A percentile compares a stretch with the other conserved stretches of the same genome.
Conservation (phyloP, 1,140 invertebrate genomes). For the Eriosoma lanigerum region DNA sequence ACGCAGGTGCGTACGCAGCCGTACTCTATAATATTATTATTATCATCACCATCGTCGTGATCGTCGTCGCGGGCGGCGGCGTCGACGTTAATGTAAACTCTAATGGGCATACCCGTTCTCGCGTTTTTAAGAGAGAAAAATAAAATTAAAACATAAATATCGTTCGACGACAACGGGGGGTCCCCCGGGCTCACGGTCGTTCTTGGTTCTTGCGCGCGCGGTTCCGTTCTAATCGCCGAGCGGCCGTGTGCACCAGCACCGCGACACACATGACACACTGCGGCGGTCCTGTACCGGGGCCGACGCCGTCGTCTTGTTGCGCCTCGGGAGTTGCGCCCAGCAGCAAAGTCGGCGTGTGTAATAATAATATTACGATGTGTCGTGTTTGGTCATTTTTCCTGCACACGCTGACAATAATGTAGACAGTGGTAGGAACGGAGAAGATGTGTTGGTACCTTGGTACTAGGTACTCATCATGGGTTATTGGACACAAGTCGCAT, state of each 20-base stretch:
- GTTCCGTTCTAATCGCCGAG: constrained; percentile 14
- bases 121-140: too few relatives aligned
- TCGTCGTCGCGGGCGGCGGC: background rate
- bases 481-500: too few relatives aligned
- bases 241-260: background rate
- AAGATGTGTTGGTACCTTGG: too few relatives aligned
- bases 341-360: background rate
- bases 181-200: constrained; percentile 72
- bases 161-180: background rate
- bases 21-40: constrained; percentile 63
- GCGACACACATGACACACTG: constrained; percentile 14
- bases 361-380: background rate
- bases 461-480: too few relatives aligned
- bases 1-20: constrained; percentile 90
- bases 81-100: background rate
- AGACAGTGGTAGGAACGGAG: too few relatives aligned
- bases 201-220: background rate
- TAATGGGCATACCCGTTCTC: too few relatives aligned
- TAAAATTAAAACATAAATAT: too few relatives aligned
- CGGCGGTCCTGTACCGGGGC: background rate
- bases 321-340: constrained; percentile 45
- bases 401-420: too few relatives aligned
- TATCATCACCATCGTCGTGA: background rate
- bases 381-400: background rate
- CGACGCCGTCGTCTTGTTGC: constrained; percentile 24